A percentile compares a stretch with the other conserved stretches of the same genome.
Conservation (phyloP, 2,888 invertebrate species). For the Griposia aprilina region DNA sequence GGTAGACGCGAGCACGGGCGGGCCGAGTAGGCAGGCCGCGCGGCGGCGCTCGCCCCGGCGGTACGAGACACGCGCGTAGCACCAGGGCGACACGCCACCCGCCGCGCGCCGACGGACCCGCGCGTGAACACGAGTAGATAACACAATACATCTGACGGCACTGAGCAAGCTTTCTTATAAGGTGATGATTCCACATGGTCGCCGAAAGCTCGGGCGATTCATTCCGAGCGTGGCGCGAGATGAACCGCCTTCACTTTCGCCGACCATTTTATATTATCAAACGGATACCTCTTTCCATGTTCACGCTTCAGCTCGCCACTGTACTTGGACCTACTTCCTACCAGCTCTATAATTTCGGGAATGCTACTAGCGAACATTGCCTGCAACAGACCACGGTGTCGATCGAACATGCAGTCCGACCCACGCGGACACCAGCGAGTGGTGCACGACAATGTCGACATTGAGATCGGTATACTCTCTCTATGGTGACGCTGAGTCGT, state of each 20-base stretch:
- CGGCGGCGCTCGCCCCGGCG: conserved; percentile 72
- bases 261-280: conserved; percentile 85
- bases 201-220: conserved; percentile 86
- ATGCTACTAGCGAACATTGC: conserved; percentile 99
- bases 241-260: conserved; percentile 88
- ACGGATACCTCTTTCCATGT: conserved; percentile 99
- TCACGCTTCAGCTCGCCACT: conserved; percentile 99
- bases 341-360: conserved; percentile 99
- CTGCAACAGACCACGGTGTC: conserved; percentile 94
- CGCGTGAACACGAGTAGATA: conserved; percentile 89
- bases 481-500: conserved; percentile 86
- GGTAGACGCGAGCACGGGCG: conserved; percentile 87
- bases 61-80: conserved; percentile 70
- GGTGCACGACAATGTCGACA: conserved; percentile 90
- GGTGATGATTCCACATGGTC: conserved; percentile 86
- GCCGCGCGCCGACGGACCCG: conserved; percentile 73
- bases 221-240: conserved; percentile 78
- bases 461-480: conserved; percentile 85
- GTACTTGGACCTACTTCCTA: conserved; percentile 99
- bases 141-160: conserved; percentile 91
- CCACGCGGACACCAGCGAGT: conserved; percentile 88
- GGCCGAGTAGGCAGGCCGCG: conserved; percentile 74
- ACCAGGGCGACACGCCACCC: conserved; percentile 70
- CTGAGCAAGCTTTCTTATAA: conserved; percentile 90
- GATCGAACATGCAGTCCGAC: conserved; percentile 83